Percentiles rank a stretch among this genome's conserved stretches.
Conservation (phyloP, 2,113 vertebrate genomes). For the Morone saxatilis region DNA sequence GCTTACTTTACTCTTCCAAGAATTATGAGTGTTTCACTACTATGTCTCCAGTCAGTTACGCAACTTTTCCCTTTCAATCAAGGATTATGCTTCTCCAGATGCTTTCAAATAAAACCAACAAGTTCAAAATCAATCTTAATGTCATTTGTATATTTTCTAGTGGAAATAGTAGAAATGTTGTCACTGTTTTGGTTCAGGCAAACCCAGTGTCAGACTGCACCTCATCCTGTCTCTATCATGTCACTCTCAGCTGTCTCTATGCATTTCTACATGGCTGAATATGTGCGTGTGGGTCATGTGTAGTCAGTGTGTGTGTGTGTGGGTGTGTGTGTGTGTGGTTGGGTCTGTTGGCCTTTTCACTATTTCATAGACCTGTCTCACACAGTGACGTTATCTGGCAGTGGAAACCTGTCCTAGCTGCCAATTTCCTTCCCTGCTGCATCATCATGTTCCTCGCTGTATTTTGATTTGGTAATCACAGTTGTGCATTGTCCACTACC, state of each 20-base stretch:
- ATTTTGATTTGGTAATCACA: slow-evolving; percentile 21
- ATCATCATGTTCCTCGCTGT: neutral
- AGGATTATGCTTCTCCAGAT: neutral
- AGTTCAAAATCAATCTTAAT: slow-evolving; percentile 6
- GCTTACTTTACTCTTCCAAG: slow-evolving; percentile 37
- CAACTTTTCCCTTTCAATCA: slow-evolving; percentile 3
- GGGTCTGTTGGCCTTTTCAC: neutral
- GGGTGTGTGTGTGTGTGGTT: neutral
- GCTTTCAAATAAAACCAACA: neutral
- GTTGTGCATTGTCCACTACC: slow-evolving; percentile 2
- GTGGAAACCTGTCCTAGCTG: neutral
- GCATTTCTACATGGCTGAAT: neutral
- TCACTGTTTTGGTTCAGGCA: neutral
- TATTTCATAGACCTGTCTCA: slow-evolving; percentile 16
- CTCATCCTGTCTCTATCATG: neutral
- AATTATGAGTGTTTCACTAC: slow-evolving; percentile 14
- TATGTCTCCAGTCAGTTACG: neutral
- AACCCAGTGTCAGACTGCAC: neutral
- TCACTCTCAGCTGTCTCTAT: neutral
- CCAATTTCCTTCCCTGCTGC: slow-evolving; percentile 8
- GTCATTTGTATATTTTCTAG: neutral
- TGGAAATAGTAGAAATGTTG: neutral
- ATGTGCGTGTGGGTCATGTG: neutral
- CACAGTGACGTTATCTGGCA: slow-evolving; percentile 38
- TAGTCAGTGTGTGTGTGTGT: neutral